These are phyloP conservation scores for Bergia puertoricense DNA, from an alignment of 92 coral and sea anemone species.

Conservation along the genomic window DNA sequence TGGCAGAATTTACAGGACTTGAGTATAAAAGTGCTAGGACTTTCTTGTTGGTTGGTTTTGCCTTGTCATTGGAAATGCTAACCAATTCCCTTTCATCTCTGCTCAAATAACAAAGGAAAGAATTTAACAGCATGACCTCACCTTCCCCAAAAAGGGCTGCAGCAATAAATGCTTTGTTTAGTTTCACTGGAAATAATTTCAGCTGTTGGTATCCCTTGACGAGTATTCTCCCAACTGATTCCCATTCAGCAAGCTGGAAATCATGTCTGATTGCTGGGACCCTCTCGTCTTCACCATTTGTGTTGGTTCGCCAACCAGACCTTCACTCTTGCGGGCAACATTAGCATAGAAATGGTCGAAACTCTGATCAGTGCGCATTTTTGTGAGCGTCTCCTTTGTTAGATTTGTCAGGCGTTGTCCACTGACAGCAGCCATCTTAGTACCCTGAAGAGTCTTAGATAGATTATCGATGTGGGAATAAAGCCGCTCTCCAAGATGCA, in stretches of 20 bases:
- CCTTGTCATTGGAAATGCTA: constrained; percentile 27
- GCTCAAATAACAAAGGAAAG: constrained; percentile 49
- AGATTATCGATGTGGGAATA: constrained; percentile 26
- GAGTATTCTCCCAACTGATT: constrained; percentile 49
- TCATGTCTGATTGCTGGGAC: constrained; percentile 61
- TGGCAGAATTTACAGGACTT: constrained; percentile 36
- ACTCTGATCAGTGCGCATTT: constrained; percentile 46
- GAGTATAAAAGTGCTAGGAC: constrained; percentile 46
- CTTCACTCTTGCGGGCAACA: too few relatives aligned
- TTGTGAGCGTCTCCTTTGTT: constrained; percentile 15
- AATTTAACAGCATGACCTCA: constrained; percentile 37
- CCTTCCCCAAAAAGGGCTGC: constrained; percentile 54
- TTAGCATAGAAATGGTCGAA: constrained; percentile 9
- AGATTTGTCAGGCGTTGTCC: constrained; percentile 37
- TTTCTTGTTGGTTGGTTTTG: constrained; percentile 46
- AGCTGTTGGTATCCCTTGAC: constrained; percentile 56
- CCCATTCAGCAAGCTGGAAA: constrained; percentile 58
- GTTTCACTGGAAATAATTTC: constrained; percentile 44
- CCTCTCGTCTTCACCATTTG: constrained; percentile 62
- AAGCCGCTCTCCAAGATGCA: constrained; percentile 23
- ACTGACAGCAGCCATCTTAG: constrained; percentile 42
- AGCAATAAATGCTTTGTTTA: constrained; percentile 44
- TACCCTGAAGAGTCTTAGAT: constrained; percentile 31
- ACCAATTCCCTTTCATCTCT: constrained; percentile 67
- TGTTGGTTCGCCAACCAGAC: too few relatives aligned